Evolutionary conservation across 2,113 vertebrate genomes (phyloP).

Genomic region (Megaleporinus macrocephalus): DNA sequence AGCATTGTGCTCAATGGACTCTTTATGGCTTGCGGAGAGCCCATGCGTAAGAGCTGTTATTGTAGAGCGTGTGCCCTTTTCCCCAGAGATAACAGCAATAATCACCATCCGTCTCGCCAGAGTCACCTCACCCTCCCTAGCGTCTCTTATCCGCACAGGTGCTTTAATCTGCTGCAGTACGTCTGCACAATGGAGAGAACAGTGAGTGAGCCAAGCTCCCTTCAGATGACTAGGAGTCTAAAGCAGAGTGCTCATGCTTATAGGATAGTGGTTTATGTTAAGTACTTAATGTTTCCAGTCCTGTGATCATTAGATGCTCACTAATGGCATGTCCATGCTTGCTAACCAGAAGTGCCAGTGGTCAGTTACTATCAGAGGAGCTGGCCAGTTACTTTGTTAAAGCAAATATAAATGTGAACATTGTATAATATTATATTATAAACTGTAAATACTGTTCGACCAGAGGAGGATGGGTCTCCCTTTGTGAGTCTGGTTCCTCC

Average conservation of each 20-base stretch:
- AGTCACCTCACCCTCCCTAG: conserved; percentile 10
- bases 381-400: background rate
- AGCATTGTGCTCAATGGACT: conserved; percentile 56
- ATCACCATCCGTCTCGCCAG: conserved; percentile 44
- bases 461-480: too few relatives aligned
- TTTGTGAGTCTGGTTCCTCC: too few relatives aligned
- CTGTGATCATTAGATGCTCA: background rate
- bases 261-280: background rate
- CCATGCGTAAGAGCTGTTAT: conserved; percentile 36
- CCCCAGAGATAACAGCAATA: conserved; percentile 52
- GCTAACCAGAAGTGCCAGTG: background rate
- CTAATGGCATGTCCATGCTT: background rate
- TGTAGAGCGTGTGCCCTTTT: conserved; percentile 59
- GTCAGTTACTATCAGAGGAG: too few relatives aligned
- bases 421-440: too few relatives aligned
- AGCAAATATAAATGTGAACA: background rate
- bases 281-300: background rate
- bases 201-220: background rate
- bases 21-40: conserved; percentile 51
- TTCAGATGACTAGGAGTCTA: background rate
- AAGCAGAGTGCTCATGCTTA: background rate
- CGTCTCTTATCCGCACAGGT: conserved; percentile 45
- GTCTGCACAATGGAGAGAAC: background rate
- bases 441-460: too few relatives aligned
- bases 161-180: conserved; percentile 43